Percentiles rank a stretch among this genome's conserved stretches.
Conservation (phyloP, 2,888 invertebrate species). For the Drosophila leonis region DNA sequence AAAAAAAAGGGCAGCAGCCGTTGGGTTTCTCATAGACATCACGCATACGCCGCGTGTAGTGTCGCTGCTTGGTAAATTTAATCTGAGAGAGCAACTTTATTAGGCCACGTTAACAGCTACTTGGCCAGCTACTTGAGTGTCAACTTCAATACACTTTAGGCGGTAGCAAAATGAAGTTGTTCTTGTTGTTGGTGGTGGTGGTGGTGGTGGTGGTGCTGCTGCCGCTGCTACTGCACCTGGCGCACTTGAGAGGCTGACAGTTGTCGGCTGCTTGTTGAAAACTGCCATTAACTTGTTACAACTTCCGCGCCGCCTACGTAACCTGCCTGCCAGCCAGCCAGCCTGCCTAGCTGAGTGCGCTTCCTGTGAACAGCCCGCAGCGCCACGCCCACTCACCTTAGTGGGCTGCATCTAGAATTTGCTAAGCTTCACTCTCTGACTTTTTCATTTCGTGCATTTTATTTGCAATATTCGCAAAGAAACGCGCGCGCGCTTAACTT, state of each 20-base stretch:
- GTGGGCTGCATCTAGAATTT: constrained; percentile 31
- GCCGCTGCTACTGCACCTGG: constrained; percentile 38
- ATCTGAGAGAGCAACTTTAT: constrained; percentile 70
- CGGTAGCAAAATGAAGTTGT: constrained; percentile 58
- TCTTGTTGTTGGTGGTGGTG: constrained; percentile 8
- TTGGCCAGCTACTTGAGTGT: constrained; percentile 74
- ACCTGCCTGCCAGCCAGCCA: background rate
- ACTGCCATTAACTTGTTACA: constrained; percentile 82
- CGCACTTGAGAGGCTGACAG: constrained; percentile 59
- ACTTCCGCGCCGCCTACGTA: constrained; percentile 67
- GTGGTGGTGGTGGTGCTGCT: constrained; percentile 5
- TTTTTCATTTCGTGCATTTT: constrained; percentile 53
- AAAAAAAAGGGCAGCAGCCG: constrained; percentile 34
- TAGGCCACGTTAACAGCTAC: constrained; percentile 78
- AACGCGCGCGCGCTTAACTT: constrained; percentile 61
- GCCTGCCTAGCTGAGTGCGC: constrained; percentile 31
- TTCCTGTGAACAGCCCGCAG: constrained; percentile 42
- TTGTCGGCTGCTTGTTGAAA: constrained; percentile 68
- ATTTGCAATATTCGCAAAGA: constrained; percentile 65
- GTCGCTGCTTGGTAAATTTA: constrained; percentile 49
- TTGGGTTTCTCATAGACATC: constrained; percentile 47
- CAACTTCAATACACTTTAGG: constrained; percentile 74
- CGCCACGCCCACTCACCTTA: constrained; percentile 7
- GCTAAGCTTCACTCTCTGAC: constrained; percentile 50
- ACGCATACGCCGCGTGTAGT: constrained; percentile 57